Conservation (phyloP, 2,888 invertebrate species). For the Lypha dubia region DNA sequence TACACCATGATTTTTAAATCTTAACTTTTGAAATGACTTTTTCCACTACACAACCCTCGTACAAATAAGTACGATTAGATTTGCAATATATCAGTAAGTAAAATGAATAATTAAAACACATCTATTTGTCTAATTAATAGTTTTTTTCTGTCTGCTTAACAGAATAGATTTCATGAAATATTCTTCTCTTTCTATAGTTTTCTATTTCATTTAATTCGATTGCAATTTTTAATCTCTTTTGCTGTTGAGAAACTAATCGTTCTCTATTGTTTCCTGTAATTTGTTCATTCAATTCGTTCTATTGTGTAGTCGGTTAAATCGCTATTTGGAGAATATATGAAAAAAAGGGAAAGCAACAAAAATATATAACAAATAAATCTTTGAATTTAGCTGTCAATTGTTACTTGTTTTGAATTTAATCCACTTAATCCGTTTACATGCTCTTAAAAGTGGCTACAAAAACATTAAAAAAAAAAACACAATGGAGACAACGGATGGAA, state of each 20-base stretch:
- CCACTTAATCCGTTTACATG: slow-evolving; percentile 44
- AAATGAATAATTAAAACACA: slow-evolving; percentile 28
- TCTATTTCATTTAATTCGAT: slow-evolving; percentile 43
- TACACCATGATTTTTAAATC: too few species aligned
- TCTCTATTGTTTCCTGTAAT: slow-evolving; percentile 50
- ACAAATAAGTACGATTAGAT: not conserved
- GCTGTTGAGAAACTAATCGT: slow-evolving; percentile 34
- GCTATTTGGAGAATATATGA: not conserved
- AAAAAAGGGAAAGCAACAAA: not conserved
- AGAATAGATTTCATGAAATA: slow-evolving; percentile 10
- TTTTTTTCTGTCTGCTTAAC: slow-evolving; percentile 42
- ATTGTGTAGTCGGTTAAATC: slow-evolving; percentile 31
- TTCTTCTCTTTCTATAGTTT: not conserved
- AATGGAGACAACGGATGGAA: not conserved
- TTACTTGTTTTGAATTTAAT: slow-evolving; percentile 41
- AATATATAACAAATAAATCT: not conserved
- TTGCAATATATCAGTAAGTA: slow-evolving; percentile 9
- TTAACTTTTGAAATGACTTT: too few species aligned
- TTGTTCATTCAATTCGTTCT: slow-evolving; percentile 23
- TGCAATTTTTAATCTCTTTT: slow-evolving; percentile 43
- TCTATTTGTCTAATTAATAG: slow-evolving; percentile 30
- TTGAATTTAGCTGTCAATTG: slow-evolving; percentile 42
- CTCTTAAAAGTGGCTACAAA: slow-evolving; percentile 22
- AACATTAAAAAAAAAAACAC: slow-evolving; percentile 10
- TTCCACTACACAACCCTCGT: too few species aligned